phyloP scores from a whole-genome alignment of 2,797 vertebrate genomes.

The Sebastes nivosus region DNA sequence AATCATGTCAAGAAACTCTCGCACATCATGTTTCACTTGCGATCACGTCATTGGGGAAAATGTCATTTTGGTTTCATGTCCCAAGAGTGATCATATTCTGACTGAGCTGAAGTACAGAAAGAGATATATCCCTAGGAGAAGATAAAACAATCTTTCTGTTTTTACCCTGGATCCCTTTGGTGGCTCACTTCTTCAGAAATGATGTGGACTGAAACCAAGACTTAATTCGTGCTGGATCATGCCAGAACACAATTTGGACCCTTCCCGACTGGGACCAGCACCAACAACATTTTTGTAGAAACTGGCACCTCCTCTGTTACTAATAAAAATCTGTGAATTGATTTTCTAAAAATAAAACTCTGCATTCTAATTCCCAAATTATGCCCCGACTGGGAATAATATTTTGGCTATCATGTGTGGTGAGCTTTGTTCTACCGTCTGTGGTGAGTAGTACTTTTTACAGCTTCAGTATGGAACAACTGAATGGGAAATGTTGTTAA shows the following conservation, averaged over 20 bases:
- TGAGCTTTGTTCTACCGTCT: background rate
- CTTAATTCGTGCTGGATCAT: background rate
- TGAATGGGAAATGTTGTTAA: background rate
- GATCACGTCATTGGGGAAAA: background rate
- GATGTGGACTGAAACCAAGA: background rate
- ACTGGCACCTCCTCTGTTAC: conserved; percentile 18
- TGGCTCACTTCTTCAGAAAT: background rate
- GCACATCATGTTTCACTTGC: background rate
- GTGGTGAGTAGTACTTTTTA: background rate
- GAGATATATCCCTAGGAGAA: background rate
- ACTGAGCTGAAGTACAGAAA: background rate
- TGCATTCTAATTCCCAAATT: conserved; percentile 6
- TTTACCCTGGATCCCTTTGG: background rate
- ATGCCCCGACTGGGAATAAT: background rate
- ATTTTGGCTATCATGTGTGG: background rate
- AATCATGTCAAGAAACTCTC: background rate
- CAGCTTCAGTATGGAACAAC: background rate
- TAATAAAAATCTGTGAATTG: conserved; percentile 1
- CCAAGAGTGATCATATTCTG: background rate
- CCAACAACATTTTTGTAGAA: background rate
- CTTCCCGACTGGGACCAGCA: background rate
- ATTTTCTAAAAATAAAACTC: conserved; percentile 12
- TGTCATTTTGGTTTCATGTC: background rate
- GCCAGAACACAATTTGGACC: conserved; percentile 19
- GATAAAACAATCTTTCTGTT: background rate